Evolutionary conservation across 2,888 invertebrate species (phyloP).

Genomic region (Drosophila buzzatii): DNA sequence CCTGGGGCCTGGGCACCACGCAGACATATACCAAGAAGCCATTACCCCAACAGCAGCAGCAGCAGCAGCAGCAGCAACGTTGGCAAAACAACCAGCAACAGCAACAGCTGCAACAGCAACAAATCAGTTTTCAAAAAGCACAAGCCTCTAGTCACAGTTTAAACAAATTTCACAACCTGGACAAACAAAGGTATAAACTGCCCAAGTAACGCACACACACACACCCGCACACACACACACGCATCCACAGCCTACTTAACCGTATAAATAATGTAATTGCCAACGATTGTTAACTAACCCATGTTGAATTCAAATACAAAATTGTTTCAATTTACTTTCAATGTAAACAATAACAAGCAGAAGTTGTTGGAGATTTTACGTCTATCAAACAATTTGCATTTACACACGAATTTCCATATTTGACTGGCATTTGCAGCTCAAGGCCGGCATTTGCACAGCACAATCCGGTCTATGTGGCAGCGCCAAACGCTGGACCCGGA

Average conservation of each 20-base stretch:
- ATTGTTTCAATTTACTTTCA: conserved; percentile 29
- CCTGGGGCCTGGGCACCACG: conserved; percentile 88
- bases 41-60: conserved; percentile 48
- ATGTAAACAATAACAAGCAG: conserved; percentile 7
- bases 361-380: conserved; percentile 19
- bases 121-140: conserved; percentile 67
- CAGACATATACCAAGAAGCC: conserved; percentile 64
- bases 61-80: conserved; percentile 47
- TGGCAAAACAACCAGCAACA: conserved; percentile 70
- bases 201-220: conserved; percentile 37
- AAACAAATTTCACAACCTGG: conserved; percentile 82
- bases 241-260: conserved; percentile 15
- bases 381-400: conserved; percentile 17
- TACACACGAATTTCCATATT: conserved; percentile 27
- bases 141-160: conserved; percentile 84
- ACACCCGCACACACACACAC: conserved; percentile 8
- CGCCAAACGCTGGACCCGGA: conserved; percentile 17
- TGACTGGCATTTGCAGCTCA: conserved; percentile 52
- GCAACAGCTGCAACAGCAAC: conserved; percentile 59
- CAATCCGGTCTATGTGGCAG: conserved; percentile 78
- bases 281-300: conserved; percentile 17
- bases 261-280: conserved; percentile 20
- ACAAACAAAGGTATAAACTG: conserved; percentile 82
- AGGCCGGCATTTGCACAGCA: conserved; percentile 59
- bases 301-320: conserved; percentile 7